Evolutionary conservation across 2,888 invertebrate species (phyloP).

Genomic region (Bhutanitis thaidina): DNA sequence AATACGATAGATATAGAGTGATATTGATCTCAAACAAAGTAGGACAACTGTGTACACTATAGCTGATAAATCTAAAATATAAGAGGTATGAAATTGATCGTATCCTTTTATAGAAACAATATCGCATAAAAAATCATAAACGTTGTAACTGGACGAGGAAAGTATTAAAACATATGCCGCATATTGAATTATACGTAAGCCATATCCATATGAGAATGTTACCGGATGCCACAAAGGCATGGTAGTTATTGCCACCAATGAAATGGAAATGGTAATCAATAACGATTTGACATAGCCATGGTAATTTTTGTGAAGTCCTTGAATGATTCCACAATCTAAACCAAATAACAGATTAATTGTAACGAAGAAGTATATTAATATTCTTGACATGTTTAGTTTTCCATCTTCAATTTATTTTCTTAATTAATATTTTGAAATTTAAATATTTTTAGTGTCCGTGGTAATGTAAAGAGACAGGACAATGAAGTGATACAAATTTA

Average conservation of each 20-base stretch:
- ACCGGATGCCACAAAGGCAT: not conserved
- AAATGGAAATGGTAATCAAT: not conserved
- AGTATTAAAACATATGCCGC: not conserved
- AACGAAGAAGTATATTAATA: not conserved
- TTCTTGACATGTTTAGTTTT: not conserved
- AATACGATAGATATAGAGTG: not conserved
- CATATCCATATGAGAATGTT: not conserved
- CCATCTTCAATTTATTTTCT: too few relatives aligned
- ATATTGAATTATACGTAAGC: not conserved
- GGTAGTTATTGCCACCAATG: not conserved
- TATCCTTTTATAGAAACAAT: not conserved
- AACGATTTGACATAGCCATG: not conserved
- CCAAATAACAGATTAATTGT: not conserved
- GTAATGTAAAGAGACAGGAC: not conserved
- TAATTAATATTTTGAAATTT: too few relatives aligned
- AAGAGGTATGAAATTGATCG: not conserved
- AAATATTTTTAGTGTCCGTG: not conserved
- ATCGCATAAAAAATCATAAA: not conserved
- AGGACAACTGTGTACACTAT: not conserved
- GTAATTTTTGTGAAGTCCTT: not conserved
- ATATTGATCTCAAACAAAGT: not conserved
- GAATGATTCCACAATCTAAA: conserved; percentile 1
- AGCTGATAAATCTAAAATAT: not conserved
- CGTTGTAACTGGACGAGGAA: not conserved
- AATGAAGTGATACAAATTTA: not conserved